Evolutionary conservation across 2,888 invertebrate genomes (phyloP).

Genomic region (Mamestra brassicae): DNA sequence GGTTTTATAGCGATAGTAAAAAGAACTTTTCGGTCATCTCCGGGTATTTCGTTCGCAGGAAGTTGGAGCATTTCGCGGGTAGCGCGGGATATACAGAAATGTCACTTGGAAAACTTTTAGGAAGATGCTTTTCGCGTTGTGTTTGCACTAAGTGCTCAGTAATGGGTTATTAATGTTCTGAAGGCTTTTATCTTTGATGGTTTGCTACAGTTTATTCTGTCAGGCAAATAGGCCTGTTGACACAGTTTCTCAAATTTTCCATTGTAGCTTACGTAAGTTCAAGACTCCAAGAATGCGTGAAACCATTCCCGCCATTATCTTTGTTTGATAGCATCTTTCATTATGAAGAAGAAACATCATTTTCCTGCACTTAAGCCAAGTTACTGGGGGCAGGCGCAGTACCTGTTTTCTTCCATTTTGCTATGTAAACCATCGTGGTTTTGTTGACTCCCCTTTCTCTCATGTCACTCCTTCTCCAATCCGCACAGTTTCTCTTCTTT

Average conservation of each 20-base stretch:
- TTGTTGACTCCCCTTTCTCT: too few relatives aligned
- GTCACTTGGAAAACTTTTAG: constrained; percentile 63
- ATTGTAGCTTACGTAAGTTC: constrained; percentile 1
- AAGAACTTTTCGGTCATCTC: constrained; percentile 73
- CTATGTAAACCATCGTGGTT: too few relatives aligned
- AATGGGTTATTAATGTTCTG: constrained; percentile 57
- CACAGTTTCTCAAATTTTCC: constrained; percentile 22
- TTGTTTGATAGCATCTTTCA: neutral
- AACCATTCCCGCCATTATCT: neutral
- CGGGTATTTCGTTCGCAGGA: constrained; percentile 60
- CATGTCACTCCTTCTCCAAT: too few relatives aligned
- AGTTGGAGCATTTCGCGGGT: constrained; percentile 65
- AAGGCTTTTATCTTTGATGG: constrained; percentile 52
- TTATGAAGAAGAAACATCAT: neutral
- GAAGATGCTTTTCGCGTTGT: constrained; percentile 38
- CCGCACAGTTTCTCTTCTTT: too few relatives aligned
- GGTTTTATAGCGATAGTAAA: constrained; percentile 75
- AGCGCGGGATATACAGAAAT: constrained; percentile 55
- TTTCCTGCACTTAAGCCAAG: too few relatives aligned
- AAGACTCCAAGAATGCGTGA: neutral
- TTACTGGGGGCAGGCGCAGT: too few relatives aligned
- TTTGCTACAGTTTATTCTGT: constrained; percentile 10
- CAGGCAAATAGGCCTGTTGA: constrained; percentile 20
- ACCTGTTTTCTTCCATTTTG: too few relatives aligned
- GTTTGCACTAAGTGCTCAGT: constrained; percentile 50